phyloP scores from a whole-genome alignment of 2,113 vertebrate species.

The Ciconia stormi region DNA sequence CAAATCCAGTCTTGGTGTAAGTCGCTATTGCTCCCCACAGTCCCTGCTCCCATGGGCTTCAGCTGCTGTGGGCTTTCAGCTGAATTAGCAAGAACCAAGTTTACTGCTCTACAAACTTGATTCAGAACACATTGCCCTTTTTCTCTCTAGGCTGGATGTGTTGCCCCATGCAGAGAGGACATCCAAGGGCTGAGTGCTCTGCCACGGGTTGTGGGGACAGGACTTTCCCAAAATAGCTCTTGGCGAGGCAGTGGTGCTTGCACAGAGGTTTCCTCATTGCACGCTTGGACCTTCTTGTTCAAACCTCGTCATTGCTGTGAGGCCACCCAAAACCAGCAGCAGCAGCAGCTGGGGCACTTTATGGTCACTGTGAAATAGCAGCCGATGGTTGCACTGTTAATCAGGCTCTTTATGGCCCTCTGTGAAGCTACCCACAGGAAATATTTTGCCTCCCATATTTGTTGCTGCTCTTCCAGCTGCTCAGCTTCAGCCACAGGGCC shows the following conservation, averaged over 20 bases:
- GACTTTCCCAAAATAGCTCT: neutral
- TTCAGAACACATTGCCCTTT: neutral
- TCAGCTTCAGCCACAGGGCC: neutral
- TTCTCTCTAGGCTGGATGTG: neutral
- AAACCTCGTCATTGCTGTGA: neutral
- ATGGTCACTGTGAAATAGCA: neutral
- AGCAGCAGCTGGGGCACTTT: neutral
- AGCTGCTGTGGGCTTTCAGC: neutral
- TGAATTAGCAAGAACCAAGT: neutral
- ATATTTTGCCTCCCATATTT: neutral
- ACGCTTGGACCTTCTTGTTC: neutral
- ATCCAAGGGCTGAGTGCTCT: neutral
- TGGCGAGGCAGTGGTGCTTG: neutral
- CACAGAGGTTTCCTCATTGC: neutral
- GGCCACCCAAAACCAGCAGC: neutral
- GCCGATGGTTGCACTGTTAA: neutral
- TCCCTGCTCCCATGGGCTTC: neutral
- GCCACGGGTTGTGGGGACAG: neutral
- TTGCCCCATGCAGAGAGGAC: neutral
- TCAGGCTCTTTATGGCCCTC: neutral
- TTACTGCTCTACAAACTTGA: neutral
- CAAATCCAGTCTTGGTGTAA: neutral
- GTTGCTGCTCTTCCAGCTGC: neutral
- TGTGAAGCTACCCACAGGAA: neutral
- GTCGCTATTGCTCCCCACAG: neutral